Base-by-base conservation (phyloP, 1,140 invertebrate genomes). In the Tigriopus japonicus region DNA sequence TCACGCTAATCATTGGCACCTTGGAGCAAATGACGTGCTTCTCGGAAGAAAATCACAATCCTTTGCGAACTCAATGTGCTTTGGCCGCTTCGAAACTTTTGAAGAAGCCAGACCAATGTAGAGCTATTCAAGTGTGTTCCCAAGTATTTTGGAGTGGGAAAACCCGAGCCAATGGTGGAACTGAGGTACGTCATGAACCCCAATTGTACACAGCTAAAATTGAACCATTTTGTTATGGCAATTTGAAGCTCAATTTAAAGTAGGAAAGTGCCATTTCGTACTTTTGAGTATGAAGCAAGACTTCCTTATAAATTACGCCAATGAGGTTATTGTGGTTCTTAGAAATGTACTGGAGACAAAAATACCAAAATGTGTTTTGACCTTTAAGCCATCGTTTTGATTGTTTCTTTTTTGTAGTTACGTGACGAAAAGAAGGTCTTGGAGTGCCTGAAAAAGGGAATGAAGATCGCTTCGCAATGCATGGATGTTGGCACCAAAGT, bases 61-160 rank as follows among this genome's bases (percentile, higher is more conserved):
- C 95, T 0, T 77, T 98, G 45, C 76, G 91, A 54, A 95, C 89
- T 14, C 89, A 97, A 66, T 96, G 90, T 74, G 89, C 88, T 6
- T 71, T 93, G 42, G 89, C 91, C 6, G 91, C 90, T 2, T 88
- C 90, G 52, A 97, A 97, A 72, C 74, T 99, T 52, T 75, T 99
- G 0, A 94, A 97, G 73, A 98, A 98, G 68, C 91, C 92, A 0
- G 95, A 98, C 73, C 95, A 98, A 69, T 92, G 88, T 69, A 74
- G 92, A 62, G 91, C 87, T 7, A 86, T 97, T n/a, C 59, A 56
- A 40, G 80, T 84, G 0, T 94, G 90, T 69, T 87, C 92, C 0
- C 89, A 96, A 72, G 79, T 98, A 43, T 98, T 96, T 74, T 98
- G 94, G 94, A 92, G 89, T 56, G 88, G 86, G 15, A 87, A 87